Evolutionary conservation across 2,797 vertebrate genomes (phyloP), one percentile per base, ranked within the genome.

Genomic region (Enteromius radiatus): DNA sequence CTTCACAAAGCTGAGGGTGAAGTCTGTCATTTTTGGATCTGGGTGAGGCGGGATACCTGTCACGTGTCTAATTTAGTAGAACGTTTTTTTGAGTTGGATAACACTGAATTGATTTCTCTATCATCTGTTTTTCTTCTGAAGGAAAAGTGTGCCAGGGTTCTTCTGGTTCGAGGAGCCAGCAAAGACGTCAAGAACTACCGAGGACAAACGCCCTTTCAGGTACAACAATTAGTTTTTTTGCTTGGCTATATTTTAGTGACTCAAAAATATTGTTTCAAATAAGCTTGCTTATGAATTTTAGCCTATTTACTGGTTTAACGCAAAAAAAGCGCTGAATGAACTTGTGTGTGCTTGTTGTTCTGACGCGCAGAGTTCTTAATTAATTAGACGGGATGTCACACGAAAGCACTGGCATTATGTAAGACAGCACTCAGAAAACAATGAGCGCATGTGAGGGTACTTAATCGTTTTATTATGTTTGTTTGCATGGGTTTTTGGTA

Each of bases 191-290:
- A 96, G 90, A 97, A 97, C 86, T 94, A 94, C 89, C 94, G 96
- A 88, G 96, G 95, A 87, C 96, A 97, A 86, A 95, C 96, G 6
- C 94, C 96, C 0, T 97, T 97, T 83, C 96, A 97, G 96, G 96
- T 97, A 93, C 23, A 63, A n/a, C 14, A 54, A 28, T 11, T 1
- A 17, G 43, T 59, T 63, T 33, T 11, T 23, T n/a, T 28, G 2
- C 28, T 45, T 68, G 41, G 15, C n/a, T 74, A 73, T 8, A 26
- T 81, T 79, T 79, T 7, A 4, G 28, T 49, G 10, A 38, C 33
- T 56, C 2, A 21, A 49, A 28, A 68, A n/a, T 6, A 14, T 23
- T 59, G 7, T 54, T 68, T 26, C 14, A 8, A 1, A 14, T 71
- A 12, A 14, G 10, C 64, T 70, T 56, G 19, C 15, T 8, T 21